phyloP scores from a whole-genome alignment of 2,888 invertebrate species.

The Troides aeacus region DNA sequence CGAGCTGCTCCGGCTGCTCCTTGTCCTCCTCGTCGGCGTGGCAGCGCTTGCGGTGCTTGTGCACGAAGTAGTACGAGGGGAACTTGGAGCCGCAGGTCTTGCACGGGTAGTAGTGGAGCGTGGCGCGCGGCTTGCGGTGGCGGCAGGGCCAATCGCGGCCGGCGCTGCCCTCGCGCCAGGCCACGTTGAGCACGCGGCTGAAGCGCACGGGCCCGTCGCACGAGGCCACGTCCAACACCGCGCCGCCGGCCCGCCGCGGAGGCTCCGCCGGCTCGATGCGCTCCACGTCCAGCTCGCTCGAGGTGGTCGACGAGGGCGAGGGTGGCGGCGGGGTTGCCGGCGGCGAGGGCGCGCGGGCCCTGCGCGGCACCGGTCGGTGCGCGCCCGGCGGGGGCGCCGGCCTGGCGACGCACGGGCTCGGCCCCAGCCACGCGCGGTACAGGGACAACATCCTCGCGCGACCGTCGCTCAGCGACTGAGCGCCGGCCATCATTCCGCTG shows the following conservation, averaged over 20 bases:
- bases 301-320: constrained; percentile 65
- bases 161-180: constrained; percentile 80
- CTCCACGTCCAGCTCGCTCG: constrained; percentile 72
- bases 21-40: constrained; percentile 82
- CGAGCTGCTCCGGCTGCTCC: constrained; percentile 30
- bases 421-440: constrained; percentile 78
- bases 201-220: constrained; percentile 94
- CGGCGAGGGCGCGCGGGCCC: constrained; percentile 62
- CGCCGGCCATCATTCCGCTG: constrained; percentile 32
- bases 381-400: constrained; percentile 75
- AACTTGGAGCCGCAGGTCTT: constrained; percentile 95
- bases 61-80: constrained; percentile 96
- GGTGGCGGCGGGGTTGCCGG: constrained; percentile 57
- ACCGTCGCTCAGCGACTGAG: constrained; percentile 47
- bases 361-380: constrained; percentile 66
- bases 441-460: constrained; percentile 68
- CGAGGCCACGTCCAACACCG: constrained; percentile 92
- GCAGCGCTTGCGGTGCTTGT: constrained; percentile 93
- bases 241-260: constrained; percentile 44
- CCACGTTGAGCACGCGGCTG: constrained; percentile 90
- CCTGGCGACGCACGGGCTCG: constrained; percentile 68
- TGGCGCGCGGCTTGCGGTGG: constrained; percentile 89
- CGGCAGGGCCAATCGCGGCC: constrained; percentile 91
- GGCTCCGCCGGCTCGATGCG: constrained; percentile 58
- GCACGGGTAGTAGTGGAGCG: constrained; percentile 95